These are phyloP conservation scores for Chaetoderma sp. DNA, from an alignment of 2,888 invertebrate genomes.

Conservation along the genomic window DNA sequence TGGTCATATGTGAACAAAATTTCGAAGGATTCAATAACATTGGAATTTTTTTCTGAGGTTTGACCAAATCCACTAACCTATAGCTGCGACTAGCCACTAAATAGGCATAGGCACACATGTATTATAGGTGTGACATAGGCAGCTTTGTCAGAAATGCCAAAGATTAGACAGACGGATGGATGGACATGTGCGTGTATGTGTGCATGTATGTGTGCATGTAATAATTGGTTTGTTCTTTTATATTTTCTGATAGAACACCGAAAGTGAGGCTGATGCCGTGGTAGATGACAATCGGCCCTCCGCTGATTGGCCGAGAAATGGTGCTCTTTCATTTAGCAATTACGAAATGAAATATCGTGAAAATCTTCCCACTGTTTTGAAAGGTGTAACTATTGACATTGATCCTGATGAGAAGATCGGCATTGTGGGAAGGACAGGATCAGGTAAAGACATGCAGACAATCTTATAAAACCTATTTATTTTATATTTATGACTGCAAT, in stretches of 20 bases:
- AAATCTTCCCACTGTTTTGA: constrained; percentile 69
- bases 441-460: constrained; percentile 69
- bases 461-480: no score
- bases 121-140: no score
- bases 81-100: no score
- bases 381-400: constrained; percentile 73
- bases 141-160: no score
- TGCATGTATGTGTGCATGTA: neutral
- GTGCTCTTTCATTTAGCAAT: constrained; percentile 56
- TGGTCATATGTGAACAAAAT: no score
- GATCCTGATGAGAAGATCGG: constrained; percentile 75
- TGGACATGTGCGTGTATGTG: no score
- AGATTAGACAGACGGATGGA: no score
- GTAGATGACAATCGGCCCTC: constrained; percentile 59
- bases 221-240: neutral
- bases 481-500: no score
- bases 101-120: no score
- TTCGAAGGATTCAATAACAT: no score
- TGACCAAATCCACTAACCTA: no score
- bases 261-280: constrained; percentile 60
- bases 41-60: no score
- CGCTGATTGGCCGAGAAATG: constrained; percentile 62
- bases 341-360: constrained; percentile 58
- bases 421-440: constrained; percentile 73
- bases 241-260: constrained; percentile 45